Evolutionary conservation across 2,113 vertebrate species (phyloP), one percentile per base, ranked within the genome.

Genomic region (Triplophysa siluroides): DNA sequence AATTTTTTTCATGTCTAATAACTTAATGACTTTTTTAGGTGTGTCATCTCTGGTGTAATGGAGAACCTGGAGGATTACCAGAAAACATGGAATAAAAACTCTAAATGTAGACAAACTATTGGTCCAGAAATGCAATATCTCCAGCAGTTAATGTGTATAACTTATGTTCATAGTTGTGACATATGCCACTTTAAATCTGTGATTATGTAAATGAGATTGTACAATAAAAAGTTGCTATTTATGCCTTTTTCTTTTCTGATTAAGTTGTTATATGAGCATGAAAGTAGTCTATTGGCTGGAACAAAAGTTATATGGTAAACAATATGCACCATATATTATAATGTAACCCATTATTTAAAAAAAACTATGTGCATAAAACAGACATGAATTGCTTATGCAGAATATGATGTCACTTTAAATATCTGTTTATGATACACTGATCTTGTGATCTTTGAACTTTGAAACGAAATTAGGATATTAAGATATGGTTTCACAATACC

Each of bases 11-110:
- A 24, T 11, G 52, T 76, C 38, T 47, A 24, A 52, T 52, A 54
- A 78, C 50, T 12, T 68, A 23, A 66, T 72, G 19, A 77, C 60
- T 12, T 33, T 47, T 85, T 56, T 56, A 93, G 92, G 90, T 82
- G 88, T 91, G 58, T 72, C 87, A 14, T 90, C 91, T 24, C 86
- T 93, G 85, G 87, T 93, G 41, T 92, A 76, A 93, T 43, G 45
- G 14, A 78, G 26, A 33, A 33, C 33, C 26, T 62, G 43, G 13
- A 50, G 33, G 45, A 60, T 45, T 16, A 50, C 26, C n/a, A 47
- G 41, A 65, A 60, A 61, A 38, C 75, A 2, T 67, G 8, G 50
- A 47, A 7, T 45, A 24, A 63, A 24, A 24, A 58, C 73, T 81
- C 79, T 76, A 64, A 60, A 61, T 45, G 18, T 63, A 54, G 78